These are phyloP conservation scores for Mactra quadrangularis DNA, from an alignment of 1,140 invertebrate species.

Conservation along the genomic window DNA sequence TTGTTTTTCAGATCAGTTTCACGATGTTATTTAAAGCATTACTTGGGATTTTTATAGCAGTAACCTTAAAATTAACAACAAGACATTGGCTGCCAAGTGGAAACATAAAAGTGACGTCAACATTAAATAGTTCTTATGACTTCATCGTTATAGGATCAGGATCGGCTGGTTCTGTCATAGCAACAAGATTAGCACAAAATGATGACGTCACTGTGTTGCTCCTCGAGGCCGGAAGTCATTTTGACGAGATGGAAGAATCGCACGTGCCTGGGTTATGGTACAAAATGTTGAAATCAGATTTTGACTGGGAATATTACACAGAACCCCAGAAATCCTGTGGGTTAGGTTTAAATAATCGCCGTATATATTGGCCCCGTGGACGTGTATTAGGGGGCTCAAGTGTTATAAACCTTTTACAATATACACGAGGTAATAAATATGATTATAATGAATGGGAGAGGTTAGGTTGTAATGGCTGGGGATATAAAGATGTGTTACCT, in stretches of 20 bases:
- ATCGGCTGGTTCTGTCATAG: conserved; percentile 96
- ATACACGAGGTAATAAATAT: conserved; percentile 93
- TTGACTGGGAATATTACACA: conserved; percentile 97
- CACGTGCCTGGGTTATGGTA: conserved; percentile 61
- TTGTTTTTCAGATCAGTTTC: too few species aligned
- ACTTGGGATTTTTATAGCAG: too few species aligned
- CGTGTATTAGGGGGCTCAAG: conserved; percentile 89
- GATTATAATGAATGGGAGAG: conserved; percentile 20
- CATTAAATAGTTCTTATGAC: neutral
- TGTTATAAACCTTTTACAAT: conserved; percentile 97
- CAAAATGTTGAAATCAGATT: conserved; percentile 43
- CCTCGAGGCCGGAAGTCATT: conserved; percentile 95
- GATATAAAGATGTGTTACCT: conserved; percentile 44
- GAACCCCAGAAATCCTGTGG: conserved; percentile 89
- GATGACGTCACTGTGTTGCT: conserved; percentile 90
- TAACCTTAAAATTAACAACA: too few species aligned
- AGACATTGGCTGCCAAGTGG: too few species aligned
- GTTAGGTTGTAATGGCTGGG: conserved; percentile 38
- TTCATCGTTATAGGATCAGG: conserved; percentile 91
- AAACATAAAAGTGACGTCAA: neutral
- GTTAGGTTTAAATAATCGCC: conserved; percentile 90
- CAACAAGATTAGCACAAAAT: conserved; percentile 93
- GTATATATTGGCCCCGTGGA: conserved; percentile 62
- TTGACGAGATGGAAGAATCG: conserved; percentile 92
- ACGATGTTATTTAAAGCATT: too few species aligned